Base-by-base conservation (phyloP, 2,888 invertebrate genomes). In the Sialis lutaria region DNA sequence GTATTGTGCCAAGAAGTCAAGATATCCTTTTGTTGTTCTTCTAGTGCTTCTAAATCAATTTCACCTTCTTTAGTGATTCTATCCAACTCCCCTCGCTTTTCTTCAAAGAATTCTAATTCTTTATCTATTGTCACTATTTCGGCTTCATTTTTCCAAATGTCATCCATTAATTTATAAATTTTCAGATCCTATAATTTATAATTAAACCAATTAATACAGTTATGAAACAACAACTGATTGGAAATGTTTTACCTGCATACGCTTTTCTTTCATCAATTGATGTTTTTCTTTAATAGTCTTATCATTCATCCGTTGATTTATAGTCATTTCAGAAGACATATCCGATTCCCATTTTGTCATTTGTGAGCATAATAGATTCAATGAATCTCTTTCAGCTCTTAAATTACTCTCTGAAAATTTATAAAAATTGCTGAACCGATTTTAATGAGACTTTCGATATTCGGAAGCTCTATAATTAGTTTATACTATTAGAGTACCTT, bases 1-100 rank as follows among this genome's bases (percentile, higher is more conserved):
- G 85, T 80, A 9, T 79, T 75, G 58, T 81, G 79, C 86, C 86
- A 87, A 6, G 82, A 71, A 55, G 76, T 75, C 51, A 80, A 70
- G 12, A 86, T 65, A 5, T 77, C 75, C 37, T 75, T 75, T 50
- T 82, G 77, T 54, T 86, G 85, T 43, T 73, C 65, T 54, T 81
- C 77, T 44, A 85, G 58, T 22, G 76, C 78, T 58, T 83, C 81
- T 22, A 86, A 64, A 57, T 86, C 85, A 0, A 79, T 74, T 50
- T 78, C 79, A n/a, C 79, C 79, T 50, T 79, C 72, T 0, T 78
- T 74, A 32, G 82, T 73, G 59, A 77, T 67, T 55, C 70, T 69
- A 37, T 70, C 69, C 10, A 75, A 56, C 9, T 66, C 61, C 49
- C 76, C 73, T 57, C 79, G 73, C 55, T 82, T 77, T 5, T 67